Evolutionary conservation across 64 coral and sea anemone species (phyloP), one percentile per base, ranked within the genome.

Genomic region (Actinia equina): DNA sequence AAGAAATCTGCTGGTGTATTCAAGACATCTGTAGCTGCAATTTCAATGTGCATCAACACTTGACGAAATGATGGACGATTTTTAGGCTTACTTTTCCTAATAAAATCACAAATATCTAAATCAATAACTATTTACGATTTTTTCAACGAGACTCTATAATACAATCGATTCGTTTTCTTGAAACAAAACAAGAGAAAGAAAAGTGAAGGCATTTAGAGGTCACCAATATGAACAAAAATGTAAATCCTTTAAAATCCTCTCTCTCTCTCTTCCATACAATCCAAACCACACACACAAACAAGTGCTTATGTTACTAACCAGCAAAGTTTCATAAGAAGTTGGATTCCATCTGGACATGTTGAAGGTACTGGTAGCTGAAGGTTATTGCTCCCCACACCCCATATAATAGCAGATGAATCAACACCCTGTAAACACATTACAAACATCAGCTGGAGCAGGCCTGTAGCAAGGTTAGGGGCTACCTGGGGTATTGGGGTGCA

Each of bases 331-430:
- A 97, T 97, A 17, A 97, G 85, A 56, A 97, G 85, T 83, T 97
- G 91, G n/a, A 97, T 92, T 25, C 94, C 94, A 37, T 97, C 94
- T 52, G 94, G 94, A 87, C 94, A 97, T 1, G 91, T 93, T 9
- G 91, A 93, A 11, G 94, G 94, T 15, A 97, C 88, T 17, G 94
- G 94, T 63, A 97, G 71, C 81, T 97, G 94, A 43, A 97, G 82
- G 42, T 90, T 97, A 41, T 97, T 97, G 63, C 94, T 97, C 20
- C 94, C 94, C 14, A 97, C 94, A 41, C 94, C 94, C 94, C 94
- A 97, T 58, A 97, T 97, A 44, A 97, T 90, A 2, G 94, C 94
- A 59, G 94, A 97, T 0, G 94, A 97, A 65, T 97, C 94, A 58
- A 97, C 94, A 71, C 91, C 94, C 90, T 92, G 51, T 7, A 27